Evolutionary conservation across 2,888 invertebrate genomes (phyloP), one percentile per base, ranked within the genome.

Genomic region (Beris morrisii): DNA sequence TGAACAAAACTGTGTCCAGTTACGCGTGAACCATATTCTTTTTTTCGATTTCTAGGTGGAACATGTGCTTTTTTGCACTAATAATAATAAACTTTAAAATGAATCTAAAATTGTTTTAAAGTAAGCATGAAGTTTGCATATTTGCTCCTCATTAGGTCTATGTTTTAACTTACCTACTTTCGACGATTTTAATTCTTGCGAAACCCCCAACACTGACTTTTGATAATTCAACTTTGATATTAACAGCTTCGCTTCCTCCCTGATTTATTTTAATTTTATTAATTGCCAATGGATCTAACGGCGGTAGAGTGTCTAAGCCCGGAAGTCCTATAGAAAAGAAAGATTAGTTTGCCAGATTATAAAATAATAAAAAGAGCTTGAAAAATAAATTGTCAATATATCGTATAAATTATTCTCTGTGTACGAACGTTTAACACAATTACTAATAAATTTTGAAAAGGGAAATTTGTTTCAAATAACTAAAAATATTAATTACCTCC

Each of bases 201-300:
- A 90, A 88, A 56, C 90, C 90, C 38, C 85, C 80, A 13, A 89
- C 86, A 43, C 84, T 85, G 45, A 89, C 87, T 77, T 89, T 85
- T 71, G 87, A 84, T 65, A 90, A 79, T 38, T 89, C 88, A 45
- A 89, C 88, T 75, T 90, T 89, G 0, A 90, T 86, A 73, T 87
- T 88, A 5, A 90, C 89, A 5, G 89, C 89, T 46, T 89, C 88
- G 65, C 76, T 79, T 64, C 87, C 87, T 66, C 89, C 89, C 82
- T 89, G 88, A 48, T 88, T 80, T 74, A 90, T 88, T 78, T 86
- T 84, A 73, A 90, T 86, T 78, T 85, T 84, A 53, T 86, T 86
- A 64, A 90, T 83, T 72, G 86, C 83, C 67, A 90, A 78, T 2
- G 90, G 90, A 79, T 90, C 90, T 73, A 89, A 81, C 56, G 87